phyloP scores from a whole-genome alignment of 2,888 invertebrate species.

The Parochlus steinenii region DNA sequence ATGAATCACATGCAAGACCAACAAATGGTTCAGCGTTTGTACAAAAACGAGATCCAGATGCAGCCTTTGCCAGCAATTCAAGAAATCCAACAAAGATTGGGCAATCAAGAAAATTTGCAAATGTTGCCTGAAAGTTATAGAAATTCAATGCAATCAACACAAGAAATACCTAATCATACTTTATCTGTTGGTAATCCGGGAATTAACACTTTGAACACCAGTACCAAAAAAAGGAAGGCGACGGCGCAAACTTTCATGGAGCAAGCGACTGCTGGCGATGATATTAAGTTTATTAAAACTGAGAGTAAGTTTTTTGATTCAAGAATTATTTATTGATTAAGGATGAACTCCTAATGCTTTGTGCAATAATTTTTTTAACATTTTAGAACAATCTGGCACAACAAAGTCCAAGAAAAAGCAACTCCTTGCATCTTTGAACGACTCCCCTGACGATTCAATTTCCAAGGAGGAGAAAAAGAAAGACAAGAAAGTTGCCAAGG shows the following conservation, averaged over 20 bases:
- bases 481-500: not conserved
- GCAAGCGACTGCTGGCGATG: not conserved
- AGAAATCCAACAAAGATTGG: constrained; percentile 7
- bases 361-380: constrained; percentile 10
- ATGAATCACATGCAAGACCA: constrained; percentile 10
- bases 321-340: no score
- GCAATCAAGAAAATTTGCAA: constrained; percentile 7
- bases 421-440: not conserved
- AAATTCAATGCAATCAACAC: not conserved
- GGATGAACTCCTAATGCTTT: constrained; percentile 15
- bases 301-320: constrained; percentile 1
- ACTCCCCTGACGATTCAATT: not conserved
- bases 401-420: constrained; percentile 10
- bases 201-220: not conserved
- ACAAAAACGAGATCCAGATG: constrained; percentile 7
- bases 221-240: constrained; percentile 7
- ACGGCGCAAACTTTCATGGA: constrained; percentile 2
- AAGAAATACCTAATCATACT: not conserved
- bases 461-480: not conserved
- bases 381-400: constrained; percentile 10
- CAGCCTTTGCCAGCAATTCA: constrained; percentile 6
- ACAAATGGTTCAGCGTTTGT: constrained; percentile 5
- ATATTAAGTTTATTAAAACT: constrained; percentile 1
- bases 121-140: constrained; percentile 2
- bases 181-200: not conserved